A percentile compares a stretch with the other conserved stretches of the same genome.
Evolutionary conservation across 2,888 invertebrate genomes (phyloP).

Genomic region (Drosophila kuntzei): DNA sequence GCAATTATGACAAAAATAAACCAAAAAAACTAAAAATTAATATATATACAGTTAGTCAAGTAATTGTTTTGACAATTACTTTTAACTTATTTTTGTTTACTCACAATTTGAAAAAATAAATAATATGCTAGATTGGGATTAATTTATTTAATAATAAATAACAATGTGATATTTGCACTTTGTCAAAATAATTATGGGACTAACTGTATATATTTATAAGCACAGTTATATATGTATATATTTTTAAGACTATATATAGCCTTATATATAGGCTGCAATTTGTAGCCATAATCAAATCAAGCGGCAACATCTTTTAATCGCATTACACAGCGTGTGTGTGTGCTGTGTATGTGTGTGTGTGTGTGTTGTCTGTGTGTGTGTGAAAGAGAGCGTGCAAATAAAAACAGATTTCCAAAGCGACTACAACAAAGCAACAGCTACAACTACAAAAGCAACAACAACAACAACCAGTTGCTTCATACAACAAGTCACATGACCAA

Average conservation of each 20-base stretch:
- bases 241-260: constrained; percentile 20
- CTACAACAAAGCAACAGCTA: constrained; percentile 56
- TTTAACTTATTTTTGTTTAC: no score
- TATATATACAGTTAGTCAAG: not conserved
- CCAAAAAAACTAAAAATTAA: not conserved
- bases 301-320: constrained; percentile 69
- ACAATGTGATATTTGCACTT: not conserved
- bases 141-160: no score
- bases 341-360: constrained; percentile 14
- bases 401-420: constrained; percentile 79
- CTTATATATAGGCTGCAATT: constrained; percentile 36
- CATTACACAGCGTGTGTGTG: constrained; percentile 53
- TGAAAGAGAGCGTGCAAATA: constrained; percentile 76
- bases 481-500: constrained; percentile 81
- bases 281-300: constrained; percentile 62
- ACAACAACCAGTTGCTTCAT: constrained; percentile 78
- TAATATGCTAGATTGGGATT: no score
- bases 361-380: constrained; percentile 33
- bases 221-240: not conserved
- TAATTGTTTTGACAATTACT: not conserved
- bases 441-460: constrained; percentile 26
- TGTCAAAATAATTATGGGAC: not conserved
- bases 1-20: constrained; percentile 23
- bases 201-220: not conserved
- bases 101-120: no score